A percentile compares a stretch with the other conserved stretches of the same genome.
Evolutionary conservation across 1,140 invertebrate species (phyloP).

Genomic region (Pseudomyrmex dendroicus): DNA sequence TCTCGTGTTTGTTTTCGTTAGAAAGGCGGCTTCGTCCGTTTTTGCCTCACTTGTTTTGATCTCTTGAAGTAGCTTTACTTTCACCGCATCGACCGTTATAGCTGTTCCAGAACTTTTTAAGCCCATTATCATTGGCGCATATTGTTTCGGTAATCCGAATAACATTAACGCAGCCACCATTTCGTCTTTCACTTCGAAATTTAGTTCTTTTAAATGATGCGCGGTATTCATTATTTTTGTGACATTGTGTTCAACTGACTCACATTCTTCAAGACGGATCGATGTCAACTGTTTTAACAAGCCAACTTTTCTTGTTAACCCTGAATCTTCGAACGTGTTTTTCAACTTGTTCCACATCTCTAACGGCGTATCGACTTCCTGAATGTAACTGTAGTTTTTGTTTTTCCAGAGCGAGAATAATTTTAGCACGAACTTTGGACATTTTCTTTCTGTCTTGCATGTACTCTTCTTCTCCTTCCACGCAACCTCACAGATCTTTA

Average conservation of each 20-base stretch:
- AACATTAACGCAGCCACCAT: neutral
- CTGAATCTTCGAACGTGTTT: conserved; percentile 3
- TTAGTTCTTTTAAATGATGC: neutral
- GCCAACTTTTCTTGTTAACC: conserved; percentile 13
- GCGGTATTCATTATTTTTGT: neutral
- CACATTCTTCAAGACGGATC: conserved; percentile 8
- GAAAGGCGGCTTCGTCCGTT: too few species aligned
- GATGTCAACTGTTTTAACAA: neutral
- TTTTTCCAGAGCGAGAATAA: too few species aligned
- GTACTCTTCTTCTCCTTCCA: too few species aligned
- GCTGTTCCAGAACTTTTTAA: neutral
- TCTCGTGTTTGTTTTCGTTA: neutral
- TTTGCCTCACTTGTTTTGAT: neutral
- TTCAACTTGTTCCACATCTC: neutral
- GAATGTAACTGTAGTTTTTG: too few species aligned
- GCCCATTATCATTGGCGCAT: neutral
- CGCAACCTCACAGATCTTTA: too few species aligned
- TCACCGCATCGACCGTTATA: neutral
- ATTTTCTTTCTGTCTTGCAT: too few species aligned
- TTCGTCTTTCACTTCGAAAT: neutral
- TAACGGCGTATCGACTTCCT: too few species aligned
- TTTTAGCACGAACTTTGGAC: too few species aligned
- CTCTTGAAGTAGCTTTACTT: neutral
- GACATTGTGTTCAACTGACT: neutral
- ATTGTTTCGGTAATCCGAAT: neutral